Evolutionary conservation across 2,797 vertebrate genomes (phyloP).

Genomic region (Syndactyla subalaris): DNA sequence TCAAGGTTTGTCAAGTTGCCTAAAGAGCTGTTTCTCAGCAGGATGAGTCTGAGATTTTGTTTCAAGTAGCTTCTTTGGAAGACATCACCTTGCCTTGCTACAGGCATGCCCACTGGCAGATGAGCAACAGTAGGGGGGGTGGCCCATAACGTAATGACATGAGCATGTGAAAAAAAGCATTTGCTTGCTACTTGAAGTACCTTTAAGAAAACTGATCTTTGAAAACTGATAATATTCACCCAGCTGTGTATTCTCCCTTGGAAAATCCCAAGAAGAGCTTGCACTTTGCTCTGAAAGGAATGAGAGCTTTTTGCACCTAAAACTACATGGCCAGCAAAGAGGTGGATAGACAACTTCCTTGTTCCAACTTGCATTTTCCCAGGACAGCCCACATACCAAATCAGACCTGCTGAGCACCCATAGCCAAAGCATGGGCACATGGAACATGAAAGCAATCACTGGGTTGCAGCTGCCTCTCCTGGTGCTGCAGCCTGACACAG

Average conservation of each 20-base stretch:
- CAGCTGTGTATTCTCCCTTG: not conserved
- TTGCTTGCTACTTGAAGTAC: not conserved
- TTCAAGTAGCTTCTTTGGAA: not conserved
- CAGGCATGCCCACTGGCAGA: not conserved
- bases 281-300: not conserved
- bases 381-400: not conserved
- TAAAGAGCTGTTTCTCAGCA: not conserved
- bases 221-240: not conserved
- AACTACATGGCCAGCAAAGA: not conserved
- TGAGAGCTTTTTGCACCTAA: not conserved
- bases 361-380: not conserved
- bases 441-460: not conserved
- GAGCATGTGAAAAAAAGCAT: not conserved
- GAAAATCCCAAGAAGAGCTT: not conserved
- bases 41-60: not conserved
- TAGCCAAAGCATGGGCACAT: fast-evolving
- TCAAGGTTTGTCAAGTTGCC: not conserved
- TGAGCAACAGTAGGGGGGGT: not conserved
- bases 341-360: fast-evolving
- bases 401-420: not conserved
- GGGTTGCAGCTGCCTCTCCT: not conserved
- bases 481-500: not conserved
- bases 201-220: not conserved
- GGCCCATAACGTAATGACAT: not conserved
- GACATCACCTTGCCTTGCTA: not conserved